These are phyloP conservation scores for Orthochromis malagaraziensis DNA, from an alignment of 2,113 vertebrate species.

Conservation along the genomic window DNA sequence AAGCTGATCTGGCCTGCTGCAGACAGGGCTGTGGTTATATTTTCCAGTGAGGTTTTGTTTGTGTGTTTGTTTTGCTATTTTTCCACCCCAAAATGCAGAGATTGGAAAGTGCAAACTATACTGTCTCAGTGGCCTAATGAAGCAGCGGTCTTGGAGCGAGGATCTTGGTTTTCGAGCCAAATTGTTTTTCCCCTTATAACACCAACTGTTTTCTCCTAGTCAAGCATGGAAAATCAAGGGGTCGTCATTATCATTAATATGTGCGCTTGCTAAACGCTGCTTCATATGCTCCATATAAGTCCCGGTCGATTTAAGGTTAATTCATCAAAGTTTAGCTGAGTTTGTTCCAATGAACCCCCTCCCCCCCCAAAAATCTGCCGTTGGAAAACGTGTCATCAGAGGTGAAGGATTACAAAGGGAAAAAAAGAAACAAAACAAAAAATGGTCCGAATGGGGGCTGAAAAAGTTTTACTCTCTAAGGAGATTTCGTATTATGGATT, in stretches of 20 bases:
- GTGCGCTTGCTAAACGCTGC: slow-evolving; percentile 17
- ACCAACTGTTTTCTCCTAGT: slow-evolving; percentile 48
- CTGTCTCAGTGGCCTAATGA: slow-evolving; percentile 16
- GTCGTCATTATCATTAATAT: slow-evolving; percentile 50
- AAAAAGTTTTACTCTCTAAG: background rate
- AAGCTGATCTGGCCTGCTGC: background rate
- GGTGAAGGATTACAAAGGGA: background rate
- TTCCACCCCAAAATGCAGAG: slow-evolving; percentile 7
- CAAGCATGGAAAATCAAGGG: slow-evolving; percentile 39
- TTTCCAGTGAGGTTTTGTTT: slow-evolving; percentile 47
- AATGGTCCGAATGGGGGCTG: background rate
- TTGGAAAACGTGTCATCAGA: background rate
- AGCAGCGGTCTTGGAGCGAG: slow-evolving; percentile 40
- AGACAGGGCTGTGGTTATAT: background rate
- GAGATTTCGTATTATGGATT: background rate
- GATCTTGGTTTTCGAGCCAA: slow-evolving; percentile 20
- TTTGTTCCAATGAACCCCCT: background rate
- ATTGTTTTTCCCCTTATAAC: slow-evolving; percentile 35
- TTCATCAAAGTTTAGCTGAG: background rate
- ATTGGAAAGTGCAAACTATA: background rate
- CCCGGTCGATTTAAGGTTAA: background rate
- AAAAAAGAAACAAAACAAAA: background rate
- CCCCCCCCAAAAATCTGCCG: fast-evolving
- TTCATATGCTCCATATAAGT: background rate
- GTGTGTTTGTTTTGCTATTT: slow-evolving; percentile 32